phyloP scores from a whole-genome alignment of 2,113 vertebrate species.

The Bubalus kerabau region DNA sequence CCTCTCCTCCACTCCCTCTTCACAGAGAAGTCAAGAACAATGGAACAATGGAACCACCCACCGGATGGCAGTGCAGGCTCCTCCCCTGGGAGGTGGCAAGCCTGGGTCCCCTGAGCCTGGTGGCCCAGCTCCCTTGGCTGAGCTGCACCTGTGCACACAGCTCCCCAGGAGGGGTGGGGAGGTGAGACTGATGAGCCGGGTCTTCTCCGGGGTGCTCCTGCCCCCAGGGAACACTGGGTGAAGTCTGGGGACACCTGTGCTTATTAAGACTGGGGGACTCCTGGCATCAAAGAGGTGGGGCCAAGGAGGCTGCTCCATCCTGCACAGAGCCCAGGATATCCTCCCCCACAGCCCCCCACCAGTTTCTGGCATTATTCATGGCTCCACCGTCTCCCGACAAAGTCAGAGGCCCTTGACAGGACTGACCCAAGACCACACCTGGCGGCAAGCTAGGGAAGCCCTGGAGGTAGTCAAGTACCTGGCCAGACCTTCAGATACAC shows the following conservation, averaged over 20 bases:
- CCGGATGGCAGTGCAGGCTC: background rate
- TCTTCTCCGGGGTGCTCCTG: background rate
- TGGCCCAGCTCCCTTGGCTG: background rate
- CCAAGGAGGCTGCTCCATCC: background rate
- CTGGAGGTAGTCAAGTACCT: fast-evolving
- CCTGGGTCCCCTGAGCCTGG: background rate
- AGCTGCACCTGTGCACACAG: background rate
- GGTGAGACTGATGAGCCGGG: fast-evolving
- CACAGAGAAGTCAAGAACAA: background rate
- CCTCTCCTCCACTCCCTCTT: background rate
- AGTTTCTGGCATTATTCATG: background rate
- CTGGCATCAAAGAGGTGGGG: background rate
- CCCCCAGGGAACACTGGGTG: background rate
- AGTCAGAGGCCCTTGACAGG: background rate
- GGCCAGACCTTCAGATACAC: background rate
- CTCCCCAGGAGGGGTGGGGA: background rate
- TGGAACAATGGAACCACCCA: background rate
- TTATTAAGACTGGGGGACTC: background rate
- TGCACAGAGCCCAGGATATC: fast-evolving
- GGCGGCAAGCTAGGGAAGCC: background rate
- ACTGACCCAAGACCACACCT: background rate
- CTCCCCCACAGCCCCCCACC: fast-evolving
- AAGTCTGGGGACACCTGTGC: background rate
- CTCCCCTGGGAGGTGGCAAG: background rate
- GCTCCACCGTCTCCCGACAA: background rate